A percentile compares a stretch with the other conserved stretches of the same genome.
phyloP scores from a whole-genome alignment of 2,888 invertebrate species.

The Colostygia pectinataria region DNA sequence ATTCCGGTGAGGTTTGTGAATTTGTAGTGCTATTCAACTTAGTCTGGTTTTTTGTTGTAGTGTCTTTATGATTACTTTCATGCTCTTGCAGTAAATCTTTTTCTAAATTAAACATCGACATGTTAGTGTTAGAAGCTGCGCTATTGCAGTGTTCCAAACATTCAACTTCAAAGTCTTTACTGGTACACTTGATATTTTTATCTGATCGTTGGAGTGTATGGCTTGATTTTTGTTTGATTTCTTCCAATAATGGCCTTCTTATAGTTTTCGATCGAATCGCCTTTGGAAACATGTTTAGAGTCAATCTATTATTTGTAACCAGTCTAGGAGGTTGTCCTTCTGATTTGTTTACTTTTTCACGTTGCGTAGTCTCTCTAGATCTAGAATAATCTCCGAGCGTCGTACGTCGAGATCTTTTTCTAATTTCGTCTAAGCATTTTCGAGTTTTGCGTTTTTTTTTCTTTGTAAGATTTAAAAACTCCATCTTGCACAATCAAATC shows the following conservation, averaged over 20 bases:
- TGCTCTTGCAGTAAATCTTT: conserved; percentile 3
- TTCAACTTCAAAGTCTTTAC: conserved; percentile 1
- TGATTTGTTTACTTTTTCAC: conserved; percentile 29
- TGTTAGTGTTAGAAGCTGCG: conserved; percentile 5
- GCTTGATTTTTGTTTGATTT: conserved; percentile 41
- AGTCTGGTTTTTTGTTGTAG: background rate
- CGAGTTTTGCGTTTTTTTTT: conserved; percentile 64
- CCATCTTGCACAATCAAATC: too few relatives aligned
- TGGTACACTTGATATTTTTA: conserved; percentile 16
- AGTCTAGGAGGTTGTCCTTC: conserved; percentile 19
- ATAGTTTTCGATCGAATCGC: conserved; percentile 66
- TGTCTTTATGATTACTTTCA: background rate
- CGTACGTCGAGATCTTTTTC: conserved; percentile 51
- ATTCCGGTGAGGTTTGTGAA: conserved; percentile 4
- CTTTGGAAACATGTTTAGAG: conserved; percentile 61
- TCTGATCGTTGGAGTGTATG: conserved; percentile 30
- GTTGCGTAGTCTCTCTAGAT: conserved; percentile 3
- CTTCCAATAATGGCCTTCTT: conserved; percentile 52
- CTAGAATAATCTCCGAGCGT: conserved; percentile 1
- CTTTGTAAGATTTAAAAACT: conserved; percentile 5
- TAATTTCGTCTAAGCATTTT: conserved; percentile 63
- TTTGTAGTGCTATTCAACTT: background rate
- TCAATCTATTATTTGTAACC: conserved; percentile 60
- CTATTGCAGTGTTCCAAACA: background rate
- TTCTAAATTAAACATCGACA: conserved; percentile 9